Conservation (phyloP, 2,113 vertebrate species). For the Polypterus bichir region DNA sequence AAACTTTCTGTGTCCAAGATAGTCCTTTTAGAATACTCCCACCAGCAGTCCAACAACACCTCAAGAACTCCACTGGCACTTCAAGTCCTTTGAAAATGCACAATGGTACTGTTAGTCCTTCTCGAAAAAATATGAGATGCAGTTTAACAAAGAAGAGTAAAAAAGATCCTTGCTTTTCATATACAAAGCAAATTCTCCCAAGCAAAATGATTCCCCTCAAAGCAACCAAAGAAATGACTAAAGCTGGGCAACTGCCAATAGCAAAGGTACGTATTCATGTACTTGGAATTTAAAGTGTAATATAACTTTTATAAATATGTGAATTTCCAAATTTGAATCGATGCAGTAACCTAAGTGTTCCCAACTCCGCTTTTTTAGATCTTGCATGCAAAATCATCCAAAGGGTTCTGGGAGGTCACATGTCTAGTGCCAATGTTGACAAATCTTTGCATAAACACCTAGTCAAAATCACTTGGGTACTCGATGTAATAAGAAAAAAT, state of each 20-base stretch:
- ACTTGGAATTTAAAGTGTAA: slow-evolving; percentile 26
- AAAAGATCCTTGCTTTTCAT: slow-evolving; percentile 19
- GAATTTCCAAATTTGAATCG: no score
- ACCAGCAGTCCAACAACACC: slow-evolving; percentile 34
- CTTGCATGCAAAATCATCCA: no score
- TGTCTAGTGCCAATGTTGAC: no score
- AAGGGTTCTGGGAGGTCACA: no score
- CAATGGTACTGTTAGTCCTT: slow-evolving; percentile 40
- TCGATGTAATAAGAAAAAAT: no score
- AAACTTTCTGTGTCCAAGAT: slow-evolving; percentile 67
- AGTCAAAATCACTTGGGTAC: no score
- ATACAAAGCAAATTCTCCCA: slow-evolving; percentile 25
- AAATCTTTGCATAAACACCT: no score
- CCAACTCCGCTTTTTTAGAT: no score
- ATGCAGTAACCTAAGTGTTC: no score
- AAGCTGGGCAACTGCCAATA: slow-evolving; percentile 20
- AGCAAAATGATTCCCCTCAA: slow-evolving; percentile 30
- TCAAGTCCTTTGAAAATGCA: slow-evolving; percentile 13
- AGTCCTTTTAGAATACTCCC: slow-evolving; percentile 49
- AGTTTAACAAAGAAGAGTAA: slow-evolving; percentile 4
- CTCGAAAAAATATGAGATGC: slow-evolving; percentile 22
- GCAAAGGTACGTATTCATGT: slow-evolving; percentile 40
- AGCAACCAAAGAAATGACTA: slow-evolving; percentile 16
- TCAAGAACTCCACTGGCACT: slow-evolving; percentile 6
- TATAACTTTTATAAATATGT: no score